Evolutionary conservation across 2,113 vertebrate genomes (phyloP).

Genomic region (Uropsilus gracilis): DNA sequence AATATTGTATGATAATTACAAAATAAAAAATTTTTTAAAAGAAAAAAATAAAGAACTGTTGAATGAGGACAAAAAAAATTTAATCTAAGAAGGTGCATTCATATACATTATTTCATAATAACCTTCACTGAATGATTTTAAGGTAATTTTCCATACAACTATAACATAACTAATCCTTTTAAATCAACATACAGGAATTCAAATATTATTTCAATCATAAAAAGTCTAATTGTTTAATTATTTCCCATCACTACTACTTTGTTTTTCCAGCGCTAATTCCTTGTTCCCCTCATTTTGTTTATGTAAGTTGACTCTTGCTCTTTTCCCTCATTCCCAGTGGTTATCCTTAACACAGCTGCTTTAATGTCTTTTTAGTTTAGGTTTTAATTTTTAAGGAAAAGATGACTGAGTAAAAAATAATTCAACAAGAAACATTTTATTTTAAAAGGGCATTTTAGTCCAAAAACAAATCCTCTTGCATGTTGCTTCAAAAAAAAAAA

Average conservation of each 20-base stretch:
- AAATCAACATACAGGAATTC: neutral
- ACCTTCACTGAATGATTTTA: neutral
- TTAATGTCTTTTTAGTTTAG: neutral
- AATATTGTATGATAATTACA: too few relatives aligned
- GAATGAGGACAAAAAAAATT: too few relatives aligned
- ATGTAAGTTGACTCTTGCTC: neutral
- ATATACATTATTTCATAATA: neutral
- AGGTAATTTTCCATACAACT: neutral
- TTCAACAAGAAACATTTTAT: conserved; percentile 2
- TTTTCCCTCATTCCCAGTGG: neutral
- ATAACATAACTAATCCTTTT: neutral
- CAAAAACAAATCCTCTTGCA: neutral
- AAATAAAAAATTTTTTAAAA: too few relatives aligned
- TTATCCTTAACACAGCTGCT: neutral
- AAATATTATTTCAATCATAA: neutral
- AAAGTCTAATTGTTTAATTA: neutral
- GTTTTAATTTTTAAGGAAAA: conserved; percentile 7
- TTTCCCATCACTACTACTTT: neutral
- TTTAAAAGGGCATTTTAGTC: conserved; percentile 31
- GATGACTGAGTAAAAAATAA: neutral
- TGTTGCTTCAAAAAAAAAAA: conserved; percentile 12
- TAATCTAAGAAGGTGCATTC: neutral
- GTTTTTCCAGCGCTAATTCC: neutral
- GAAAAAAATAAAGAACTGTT: too few relatives aligned
- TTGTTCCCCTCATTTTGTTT: neutral